Evolutionary conservation across 1,140 invertebrate species (phyloP).

Genomic region (Cotesia chilonis): DNA sequence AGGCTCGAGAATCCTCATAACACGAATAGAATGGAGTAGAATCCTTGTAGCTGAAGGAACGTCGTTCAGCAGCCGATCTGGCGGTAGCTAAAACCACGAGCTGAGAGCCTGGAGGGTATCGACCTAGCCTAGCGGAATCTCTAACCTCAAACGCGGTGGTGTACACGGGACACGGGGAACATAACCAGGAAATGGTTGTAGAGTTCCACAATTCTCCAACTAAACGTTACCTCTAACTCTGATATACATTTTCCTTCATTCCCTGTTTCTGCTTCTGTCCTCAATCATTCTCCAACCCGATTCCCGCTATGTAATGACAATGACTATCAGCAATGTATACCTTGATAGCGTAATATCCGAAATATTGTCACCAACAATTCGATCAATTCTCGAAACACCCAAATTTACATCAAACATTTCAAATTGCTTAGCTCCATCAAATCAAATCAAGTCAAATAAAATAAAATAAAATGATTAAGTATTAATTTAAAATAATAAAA

Average conservation of each 20-base stretch:
- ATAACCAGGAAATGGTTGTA: slow-evolving; percentile 29
- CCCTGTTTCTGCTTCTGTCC: background rate
- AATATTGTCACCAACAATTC: too few relatives aligned
- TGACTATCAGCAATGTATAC: too few relatives aligned
- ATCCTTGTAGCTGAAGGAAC: slow-evolving; percentile 20
- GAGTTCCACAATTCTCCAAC: slow-evolving; percentile 23
- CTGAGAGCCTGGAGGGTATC: slow-evolving; percentile 30
- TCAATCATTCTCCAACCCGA: background rate
- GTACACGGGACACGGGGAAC: background rate
- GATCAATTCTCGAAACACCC: too few relatives aligned
- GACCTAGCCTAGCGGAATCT: slow-evolving; percentile 33
- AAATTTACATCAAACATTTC: too few relatives aligned
- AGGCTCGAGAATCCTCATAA: slow-evolving; percentile 14
- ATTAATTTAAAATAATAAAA: too few relatives aligned
- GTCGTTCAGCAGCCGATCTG: slow-evolving; percentile 7
- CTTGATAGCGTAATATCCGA: too few relatives aligned
- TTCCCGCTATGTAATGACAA: too few relatives aligned
- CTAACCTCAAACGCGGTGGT: slow-evolving; percentile 22
- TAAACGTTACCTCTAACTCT: background rate
- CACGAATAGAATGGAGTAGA: background rate
- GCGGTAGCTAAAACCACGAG: slow-evolving; percentile 20
- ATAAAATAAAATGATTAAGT: too few relatives aligned
- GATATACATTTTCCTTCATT: slow-evolving; percentile 9
- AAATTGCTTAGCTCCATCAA: too few relatives aligned
- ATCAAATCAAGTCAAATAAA: too few relatives aligned